phyloP scores from a whole-genome alignment of 2,113 vertebrate genomes.

The Pterocles orientalis region DNA sequence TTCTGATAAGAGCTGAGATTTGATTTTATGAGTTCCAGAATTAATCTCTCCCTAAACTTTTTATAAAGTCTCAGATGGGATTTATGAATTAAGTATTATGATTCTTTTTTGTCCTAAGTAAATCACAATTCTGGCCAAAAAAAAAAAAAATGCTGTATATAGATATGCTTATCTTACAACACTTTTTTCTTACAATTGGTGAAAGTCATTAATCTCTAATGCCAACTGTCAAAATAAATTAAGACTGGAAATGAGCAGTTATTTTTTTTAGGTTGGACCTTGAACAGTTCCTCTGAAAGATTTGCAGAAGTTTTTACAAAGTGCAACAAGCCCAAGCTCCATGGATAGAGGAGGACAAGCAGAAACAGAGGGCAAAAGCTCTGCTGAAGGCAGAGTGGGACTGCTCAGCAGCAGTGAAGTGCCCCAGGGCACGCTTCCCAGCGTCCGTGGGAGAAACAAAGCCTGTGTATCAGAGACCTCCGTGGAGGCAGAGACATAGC shows the following conservation, averaged over 20 bases:
- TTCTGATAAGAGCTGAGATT: background rate
- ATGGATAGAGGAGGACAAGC: background rate
- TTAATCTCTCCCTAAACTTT: background rate
- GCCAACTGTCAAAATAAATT: background rate
- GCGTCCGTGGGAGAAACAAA: background rate
- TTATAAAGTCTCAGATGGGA: background rate
- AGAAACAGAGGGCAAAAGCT: background rate
- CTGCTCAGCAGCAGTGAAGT: background rate
- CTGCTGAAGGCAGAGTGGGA: background rate
- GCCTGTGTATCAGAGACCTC: background rate
- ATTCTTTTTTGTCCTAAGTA: background rate
- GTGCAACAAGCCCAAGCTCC: background rate
- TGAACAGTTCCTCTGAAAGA: background rate
- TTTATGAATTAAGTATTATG: background rate
- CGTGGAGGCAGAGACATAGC: accelerated
- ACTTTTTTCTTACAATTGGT: background rate
- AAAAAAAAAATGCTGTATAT: background rate
- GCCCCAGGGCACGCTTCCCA: background rate
- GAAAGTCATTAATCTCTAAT: background rate
- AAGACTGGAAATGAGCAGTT: background rate
- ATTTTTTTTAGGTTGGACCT: background rate
- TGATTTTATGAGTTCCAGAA: background rate
- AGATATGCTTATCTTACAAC: background rate
- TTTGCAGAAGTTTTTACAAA: background rate
- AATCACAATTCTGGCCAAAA: background rate